Percentiles rank a stretch among this genome's conserved stretches.
Evolutionary conservation across 2,113 vertebrate genomes (phyloP).

Genomic region (Bucco capensis): DNA sequence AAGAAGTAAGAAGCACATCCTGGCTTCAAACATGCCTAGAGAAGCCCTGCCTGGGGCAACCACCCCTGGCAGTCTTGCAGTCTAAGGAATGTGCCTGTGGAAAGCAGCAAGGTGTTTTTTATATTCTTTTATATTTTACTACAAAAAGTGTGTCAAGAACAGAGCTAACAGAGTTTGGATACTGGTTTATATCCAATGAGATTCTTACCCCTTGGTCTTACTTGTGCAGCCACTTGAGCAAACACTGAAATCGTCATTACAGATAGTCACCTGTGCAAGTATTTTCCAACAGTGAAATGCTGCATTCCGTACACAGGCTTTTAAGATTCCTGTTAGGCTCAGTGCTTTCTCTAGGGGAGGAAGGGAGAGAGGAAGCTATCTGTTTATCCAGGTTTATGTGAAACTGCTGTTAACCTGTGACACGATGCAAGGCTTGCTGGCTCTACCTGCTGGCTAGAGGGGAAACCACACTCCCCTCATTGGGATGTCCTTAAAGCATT

Average conservation of each 20-base stretch:
- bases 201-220: background rate
- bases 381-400: slow-evolving; percentile 6
- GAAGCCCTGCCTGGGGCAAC: background rate
- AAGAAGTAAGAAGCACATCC: background rate
- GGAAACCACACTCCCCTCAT: background rate
- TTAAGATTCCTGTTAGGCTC: background rate
- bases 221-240: background rate
- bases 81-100: background rate
- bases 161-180: background rate
- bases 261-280: background rate
- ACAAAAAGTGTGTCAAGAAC: background rate
- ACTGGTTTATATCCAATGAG: background rate
- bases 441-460: slow-evolving; percentile 62
- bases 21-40: background rate
- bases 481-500: background rate
- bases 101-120: background rate
- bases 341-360: background rate
- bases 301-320: background rate
- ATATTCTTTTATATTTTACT: background rate
- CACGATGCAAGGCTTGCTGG: slow-evolving; percentile 54
- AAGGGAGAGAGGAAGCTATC: background rate
- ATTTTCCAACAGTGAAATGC: background rate
- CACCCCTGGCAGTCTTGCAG: background rate
- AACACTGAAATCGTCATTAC: background rate
- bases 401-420: background rate